Percentiles rank a stretch among this genome's conserved stretches.
phyloP scores from a whole-genome alignment of 2,113 vertebrate species.

The Pseudorectes ferrugineus region DNA sequence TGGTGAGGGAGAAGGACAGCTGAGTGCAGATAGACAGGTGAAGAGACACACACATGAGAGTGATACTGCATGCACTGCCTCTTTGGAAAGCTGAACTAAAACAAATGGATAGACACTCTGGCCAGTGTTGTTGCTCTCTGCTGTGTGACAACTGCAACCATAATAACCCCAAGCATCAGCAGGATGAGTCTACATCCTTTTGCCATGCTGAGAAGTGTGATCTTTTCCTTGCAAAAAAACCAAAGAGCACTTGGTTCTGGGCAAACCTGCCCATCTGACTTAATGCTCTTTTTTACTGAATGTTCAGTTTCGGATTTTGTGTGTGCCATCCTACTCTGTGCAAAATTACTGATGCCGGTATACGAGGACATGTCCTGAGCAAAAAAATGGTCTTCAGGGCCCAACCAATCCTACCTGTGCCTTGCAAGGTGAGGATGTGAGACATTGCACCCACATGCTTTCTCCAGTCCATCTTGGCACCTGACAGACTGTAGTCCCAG shows the following conservation, averaged over 20 bases:
- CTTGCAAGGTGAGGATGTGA: background rate
- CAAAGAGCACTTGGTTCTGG: background rate
- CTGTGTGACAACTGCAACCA: background rate
- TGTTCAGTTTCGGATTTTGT: background rate
- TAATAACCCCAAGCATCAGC: background rate
- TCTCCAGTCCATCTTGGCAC: background rate
- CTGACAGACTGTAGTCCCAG: background rate
- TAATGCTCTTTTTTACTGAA: background rate
- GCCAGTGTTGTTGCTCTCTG: background rate
- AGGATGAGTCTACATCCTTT: background rate
- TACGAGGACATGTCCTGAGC: background rate
- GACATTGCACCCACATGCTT: background rate
- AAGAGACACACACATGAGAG: background rate
- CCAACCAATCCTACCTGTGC: background rate
- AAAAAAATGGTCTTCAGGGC: background rate
- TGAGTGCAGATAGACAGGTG: background rate
- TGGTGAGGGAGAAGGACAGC: background rate
- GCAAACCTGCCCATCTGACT: background rate
- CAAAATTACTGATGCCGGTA: background rate
- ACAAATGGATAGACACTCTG: background rate
- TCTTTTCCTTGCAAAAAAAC: background rate
- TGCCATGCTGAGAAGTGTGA: background rate
- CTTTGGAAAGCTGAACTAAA: background rate
- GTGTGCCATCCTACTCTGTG: background rate
- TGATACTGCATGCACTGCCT: background rate